These are phyloP conservation scores for Neuroscelio doddi DNA, from an alignment of 2,888 invertebrate genomes.

Conservation along the genomic window DNA sequence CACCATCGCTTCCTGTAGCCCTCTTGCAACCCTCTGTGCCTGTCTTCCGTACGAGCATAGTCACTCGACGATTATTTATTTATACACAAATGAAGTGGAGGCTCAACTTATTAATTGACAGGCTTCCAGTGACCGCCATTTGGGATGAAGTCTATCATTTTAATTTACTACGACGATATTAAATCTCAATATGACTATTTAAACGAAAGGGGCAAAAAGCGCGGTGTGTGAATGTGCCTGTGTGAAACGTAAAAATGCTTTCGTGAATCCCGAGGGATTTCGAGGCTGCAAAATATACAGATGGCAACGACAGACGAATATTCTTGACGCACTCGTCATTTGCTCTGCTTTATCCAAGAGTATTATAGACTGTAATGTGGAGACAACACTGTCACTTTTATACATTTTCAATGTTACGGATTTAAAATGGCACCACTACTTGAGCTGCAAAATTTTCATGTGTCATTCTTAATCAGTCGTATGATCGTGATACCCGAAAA, in stretches of 20 bases:
- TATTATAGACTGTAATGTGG: slow-evolving; percentile 31
- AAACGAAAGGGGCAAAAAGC: slow-evolving; percentile 8
- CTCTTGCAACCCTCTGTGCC: slow-evolving; percentile 27
- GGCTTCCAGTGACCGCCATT: slow-evolving; percentile 65
- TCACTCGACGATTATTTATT: slow-evolving; percentile 65
- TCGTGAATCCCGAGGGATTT: slow-evolving; percentile 40
- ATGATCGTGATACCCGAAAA: slow-evolving; percentile 34
- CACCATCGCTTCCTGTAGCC: slow-evolving; percentile 22
- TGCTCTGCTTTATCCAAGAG: slow-evolving; percentile 23
- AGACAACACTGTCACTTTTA: slow-evolving; percentile 43
- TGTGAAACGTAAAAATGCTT: slow-evolving; percentile 38
- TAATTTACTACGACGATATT: slow-evolving; percentile 60
- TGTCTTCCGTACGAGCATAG: slow-evolving; percentile 48
- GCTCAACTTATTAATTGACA: slow-evolving; percentile 66
- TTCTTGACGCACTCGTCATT: slow-evolving; percentile 41
- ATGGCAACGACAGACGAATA: slow-evolving; percentile 34
- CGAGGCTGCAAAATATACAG: slow-evolving; percentile 33
- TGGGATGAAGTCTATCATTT: slow-evolving; percentile 67
- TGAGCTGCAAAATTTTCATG: slow-evolving; percentile 33
- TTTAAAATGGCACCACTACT: slow-evolving; percentile 35
- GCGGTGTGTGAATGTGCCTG: slow-evolving; percentile 9
- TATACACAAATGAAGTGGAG: slow-evolving; percentile 64
- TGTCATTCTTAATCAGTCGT: slow-evolving; percentile 45
- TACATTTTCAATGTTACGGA: slow-evolving; percentile 45
- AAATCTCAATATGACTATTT: slow-evolving; percentile 36